These are phyloP conservation scores for Malurus leucopterus DNA, from an alignment of 2,797 vertebrate genomes.

Conservation along the genomic window DNA sequence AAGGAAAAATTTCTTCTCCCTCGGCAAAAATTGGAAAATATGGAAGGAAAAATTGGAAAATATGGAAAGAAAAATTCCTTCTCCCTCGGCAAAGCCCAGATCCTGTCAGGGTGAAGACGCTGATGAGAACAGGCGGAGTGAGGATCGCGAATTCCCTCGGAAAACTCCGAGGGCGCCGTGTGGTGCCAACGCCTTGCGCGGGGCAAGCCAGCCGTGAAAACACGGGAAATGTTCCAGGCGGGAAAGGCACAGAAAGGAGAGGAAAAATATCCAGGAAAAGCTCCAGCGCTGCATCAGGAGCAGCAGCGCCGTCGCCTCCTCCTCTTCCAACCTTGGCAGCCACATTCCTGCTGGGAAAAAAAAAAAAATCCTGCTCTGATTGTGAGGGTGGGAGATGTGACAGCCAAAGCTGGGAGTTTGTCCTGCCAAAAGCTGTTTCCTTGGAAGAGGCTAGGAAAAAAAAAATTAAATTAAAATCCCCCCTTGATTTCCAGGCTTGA, in stretches of 20 bases:
- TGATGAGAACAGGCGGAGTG: background rate
- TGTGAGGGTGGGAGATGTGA: background rate
- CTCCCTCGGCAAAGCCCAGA: background rate
- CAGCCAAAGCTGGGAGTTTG: background rate
- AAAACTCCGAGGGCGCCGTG: background rate
- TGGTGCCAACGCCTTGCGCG: background rate
- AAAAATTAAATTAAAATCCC: background rate
- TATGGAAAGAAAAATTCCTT: background rate
- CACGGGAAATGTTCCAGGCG: fast-evolving
- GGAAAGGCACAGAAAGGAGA: background rate
- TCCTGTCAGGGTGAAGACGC: background rate
- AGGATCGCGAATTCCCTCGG: background rate
- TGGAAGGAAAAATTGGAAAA: too few species aligned
- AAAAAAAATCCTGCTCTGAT: background rate
- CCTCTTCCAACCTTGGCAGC: background rate
- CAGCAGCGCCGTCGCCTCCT: fast-evolving
- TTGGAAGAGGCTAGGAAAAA: background rate
- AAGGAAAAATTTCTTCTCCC: too few species aligned
- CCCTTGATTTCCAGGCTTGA: background rate
- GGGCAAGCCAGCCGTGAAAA: background rate
- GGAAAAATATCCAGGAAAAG: background rate
- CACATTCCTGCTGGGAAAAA: background rate
- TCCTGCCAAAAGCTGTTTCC: background rate
- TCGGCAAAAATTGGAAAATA: too few species aligned
- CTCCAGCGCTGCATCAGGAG: background rate